phyloP scores from a whole-genome alignment of 2,888 invertebrate genomes.

The Polyommatus iphigenia region DNA sequence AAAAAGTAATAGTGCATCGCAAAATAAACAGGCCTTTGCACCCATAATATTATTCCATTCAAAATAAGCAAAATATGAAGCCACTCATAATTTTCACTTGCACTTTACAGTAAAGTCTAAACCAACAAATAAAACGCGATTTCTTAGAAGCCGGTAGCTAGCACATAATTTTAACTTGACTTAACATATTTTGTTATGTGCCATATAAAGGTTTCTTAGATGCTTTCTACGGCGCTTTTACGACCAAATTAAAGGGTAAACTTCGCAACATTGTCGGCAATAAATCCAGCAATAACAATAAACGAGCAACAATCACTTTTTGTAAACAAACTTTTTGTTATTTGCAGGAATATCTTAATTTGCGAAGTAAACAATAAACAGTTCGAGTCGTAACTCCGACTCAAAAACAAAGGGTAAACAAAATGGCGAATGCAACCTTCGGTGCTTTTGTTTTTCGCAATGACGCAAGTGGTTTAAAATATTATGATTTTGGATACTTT shows the following conservation, averaged over 20 bases:
- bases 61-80: not conserved
- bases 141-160: not conserved
- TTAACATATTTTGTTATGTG: constrained; percentile 29
- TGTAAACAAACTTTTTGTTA: constrained; percentile 43
- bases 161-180: not conserved
- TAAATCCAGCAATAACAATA: constrained; percentile 47
- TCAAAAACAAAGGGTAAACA: constrained; percentile 63
- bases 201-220: constrained; percentile 29
- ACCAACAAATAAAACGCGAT: constrained; percentile 12
- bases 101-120: not conserved
- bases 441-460: not conserved
- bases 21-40: not conserved
- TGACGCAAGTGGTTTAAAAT: not conserved
- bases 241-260: constrained; percentile 31
- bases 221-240: constrained; percentile 22
- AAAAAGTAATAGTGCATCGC: not conserved
- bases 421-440: constrained; percentile 43
- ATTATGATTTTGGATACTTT: not conserved
- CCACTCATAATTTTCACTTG: not conserved
- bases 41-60: not conserved
- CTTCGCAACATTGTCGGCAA: constrained; percentile 37
- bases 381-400: constrained; percentile 39
- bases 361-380: constrained; percentile 56
- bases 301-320: constrained; percentile 45
- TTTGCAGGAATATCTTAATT: constrained; percentile 49